Evolutionary conservation across 1,140 invertebrate species (phyloP), one percentile per base, ranked within the genome.

Genomic region (Leptinotarsa texana): DNA sequence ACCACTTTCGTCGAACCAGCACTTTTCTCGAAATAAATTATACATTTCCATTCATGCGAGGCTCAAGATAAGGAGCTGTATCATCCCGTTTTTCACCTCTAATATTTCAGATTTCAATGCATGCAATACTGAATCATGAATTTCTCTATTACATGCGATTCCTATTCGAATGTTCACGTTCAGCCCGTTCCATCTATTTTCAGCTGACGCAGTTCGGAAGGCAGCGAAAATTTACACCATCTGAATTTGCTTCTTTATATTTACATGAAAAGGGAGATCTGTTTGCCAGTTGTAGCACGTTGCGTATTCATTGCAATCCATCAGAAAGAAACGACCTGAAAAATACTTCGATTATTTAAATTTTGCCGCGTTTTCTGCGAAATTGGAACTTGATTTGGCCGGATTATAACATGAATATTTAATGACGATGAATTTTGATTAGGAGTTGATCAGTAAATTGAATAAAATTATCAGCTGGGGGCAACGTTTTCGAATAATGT

Each of bases 301-400:
- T 80, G 79, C 77, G 76, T 77, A 76, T 80, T 82, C 80, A 80
- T 82, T 81, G 79, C 78, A 72, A 79, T 80, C 77, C 77, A 80
- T 82, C 79, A 80, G 79, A 71, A 70, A 73, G 80, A 79, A 82
- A 82, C 79, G 79, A 80, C 71, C 80, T 78, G 79, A 82, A 82
- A 81, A 81, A 81, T 76, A 77, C 77, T 75, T 67, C 78, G 80
- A 80, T 81, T 81, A 81, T 81, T 80, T 80, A 78, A 78, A 77
- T 73, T 73, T 63, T 63, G 21, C 13, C 4, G 63, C 17, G 63
- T 24, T 65, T 24, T 22, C 21, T 65, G 63, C 21, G 17, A 57
- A 57, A 18, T 42, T 17, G 51, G 51, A 17, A 57, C 51, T 57
- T 18, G 51, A 57, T 57, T 57, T 57, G 51, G 51, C 4, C 51